Evolutionary conservation across 2,888 invertebrate species (phyloP).

Genomic region (Frankliniella intonsa): DNA sequence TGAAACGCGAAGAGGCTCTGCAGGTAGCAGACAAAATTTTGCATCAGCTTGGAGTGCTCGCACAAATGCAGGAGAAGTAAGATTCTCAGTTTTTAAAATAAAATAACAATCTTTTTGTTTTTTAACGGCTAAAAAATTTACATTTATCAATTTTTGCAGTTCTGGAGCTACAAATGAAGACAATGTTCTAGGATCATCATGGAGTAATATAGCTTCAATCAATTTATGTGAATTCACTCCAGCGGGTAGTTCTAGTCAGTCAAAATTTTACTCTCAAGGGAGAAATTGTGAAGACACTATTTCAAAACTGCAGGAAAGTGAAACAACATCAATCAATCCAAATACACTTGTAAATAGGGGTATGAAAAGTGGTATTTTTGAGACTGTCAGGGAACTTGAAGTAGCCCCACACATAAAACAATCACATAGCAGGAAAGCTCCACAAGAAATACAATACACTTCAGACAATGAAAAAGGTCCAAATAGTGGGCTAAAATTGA

Average conservation of each 20-base stretch:
- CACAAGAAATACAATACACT: too few relatives aligned
- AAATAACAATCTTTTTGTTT: not conserved
- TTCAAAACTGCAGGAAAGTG: not conserved
- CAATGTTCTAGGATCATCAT: not conserved
- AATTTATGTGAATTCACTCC: not conserved
- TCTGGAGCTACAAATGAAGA: not conserved
- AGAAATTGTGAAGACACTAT: not conserved
- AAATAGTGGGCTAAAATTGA: too few relatives aligned
- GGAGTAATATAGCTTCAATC: not conserved
- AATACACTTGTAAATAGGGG: not conserved
- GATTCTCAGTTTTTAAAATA: not conserved
- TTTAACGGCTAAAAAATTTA: not conserved
- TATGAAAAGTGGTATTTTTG: too few relatives aligned
- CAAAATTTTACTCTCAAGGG: not conserved
- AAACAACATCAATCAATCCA: not conserved
- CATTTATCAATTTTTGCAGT: not conserved
- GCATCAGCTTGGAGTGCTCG: not conserved
- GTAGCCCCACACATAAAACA: not conserved
- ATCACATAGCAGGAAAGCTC: too few relatives aligned
- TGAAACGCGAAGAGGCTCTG: not conserved
- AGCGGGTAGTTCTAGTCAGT: not conserved
- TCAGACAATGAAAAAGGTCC: too few relatives aligned
- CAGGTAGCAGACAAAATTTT: not conserved
- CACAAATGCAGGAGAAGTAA: not conserved
- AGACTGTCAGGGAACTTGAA: not conserved